phyloP scores from a whole-genome alignment of 2,113 vertebrate species.

The Podiceps cristatus region DNA sequence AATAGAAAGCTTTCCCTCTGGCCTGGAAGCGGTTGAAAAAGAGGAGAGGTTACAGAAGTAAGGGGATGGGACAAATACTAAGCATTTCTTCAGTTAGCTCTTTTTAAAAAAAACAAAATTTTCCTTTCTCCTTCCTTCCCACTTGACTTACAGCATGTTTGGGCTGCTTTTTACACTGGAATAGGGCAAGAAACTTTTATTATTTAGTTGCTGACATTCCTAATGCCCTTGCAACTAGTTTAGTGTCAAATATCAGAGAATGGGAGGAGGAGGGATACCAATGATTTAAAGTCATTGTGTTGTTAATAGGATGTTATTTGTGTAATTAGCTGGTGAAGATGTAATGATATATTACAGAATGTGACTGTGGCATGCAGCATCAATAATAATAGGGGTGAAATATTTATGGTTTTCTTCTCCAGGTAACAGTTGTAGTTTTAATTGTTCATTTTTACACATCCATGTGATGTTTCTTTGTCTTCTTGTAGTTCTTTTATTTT shows the following conservation, averaged over 20 bases:
- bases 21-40: background rate
- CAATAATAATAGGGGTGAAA: background rate
- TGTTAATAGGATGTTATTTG: slow-evolving; percentile 4
- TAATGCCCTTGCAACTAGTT: background rate
- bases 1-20: slow-evolving; percentile 23
- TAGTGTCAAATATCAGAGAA: background rate
- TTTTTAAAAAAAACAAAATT: background rate
- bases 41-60: background rate
- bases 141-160: background rate
- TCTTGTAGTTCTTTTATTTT: background rate
- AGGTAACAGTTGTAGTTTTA: background rate
- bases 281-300: background rate
- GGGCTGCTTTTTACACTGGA: background rate
- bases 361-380: background rate
- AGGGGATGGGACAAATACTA: background rate
- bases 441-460: background rate
- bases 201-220: background rate
- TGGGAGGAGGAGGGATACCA: background rate
- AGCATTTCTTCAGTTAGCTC: background rate
- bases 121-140: background rate
- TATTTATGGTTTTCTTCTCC: background rate
- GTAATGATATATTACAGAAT: background rate
- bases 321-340: background rate
- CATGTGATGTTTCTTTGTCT: slow-evolving; percentile 6
- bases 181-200: background rate